Percentiles rank a stretch among this genome's conserved stretches.
Evolutionary conservation across 2,113 vertebrate genomes (phyloP).

Genomic region (Grammatotria lemairii): DNA sequence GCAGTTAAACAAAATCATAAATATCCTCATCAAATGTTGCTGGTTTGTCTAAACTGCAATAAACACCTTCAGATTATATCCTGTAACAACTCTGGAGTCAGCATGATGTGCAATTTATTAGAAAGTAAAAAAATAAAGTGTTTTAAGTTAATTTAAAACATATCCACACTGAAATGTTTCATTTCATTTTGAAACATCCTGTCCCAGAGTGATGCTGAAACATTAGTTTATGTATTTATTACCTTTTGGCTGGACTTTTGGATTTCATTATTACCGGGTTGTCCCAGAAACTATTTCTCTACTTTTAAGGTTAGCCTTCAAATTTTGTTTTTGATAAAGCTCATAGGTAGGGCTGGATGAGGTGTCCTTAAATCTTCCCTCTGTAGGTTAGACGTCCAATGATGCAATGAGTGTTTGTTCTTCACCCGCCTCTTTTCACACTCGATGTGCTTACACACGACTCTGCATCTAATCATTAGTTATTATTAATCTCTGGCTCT

Average conservation of each 20-base stretch:
- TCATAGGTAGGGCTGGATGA: background rate
- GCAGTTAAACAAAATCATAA: background rate
- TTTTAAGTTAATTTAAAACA: background rate
- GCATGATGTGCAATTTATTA: background rate
- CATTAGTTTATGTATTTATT: background rate
- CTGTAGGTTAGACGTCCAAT: background rate
- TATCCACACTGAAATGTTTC: background rate
- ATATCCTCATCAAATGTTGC: background rate
- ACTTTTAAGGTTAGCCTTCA: background rate
- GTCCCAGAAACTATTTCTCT: background rate
- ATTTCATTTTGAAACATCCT: background rate
- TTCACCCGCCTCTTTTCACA: background rate
- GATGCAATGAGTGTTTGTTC: background rate
- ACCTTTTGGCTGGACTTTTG: background rate
- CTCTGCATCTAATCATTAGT: background rate
- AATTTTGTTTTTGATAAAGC: background rate
- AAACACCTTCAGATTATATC: background rate
- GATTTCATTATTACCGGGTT: background rate
- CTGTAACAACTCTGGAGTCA: background rate
- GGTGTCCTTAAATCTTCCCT: background rate
- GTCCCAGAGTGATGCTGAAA: background rate
- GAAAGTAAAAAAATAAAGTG: background rate
- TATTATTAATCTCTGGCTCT: background rate
- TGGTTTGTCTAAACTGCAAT: background rate
- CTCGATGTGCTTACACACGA: accelerated